Conservation (phyloP, 2,797 vertebrate species). For the Cottoperca gobio region DNA sequence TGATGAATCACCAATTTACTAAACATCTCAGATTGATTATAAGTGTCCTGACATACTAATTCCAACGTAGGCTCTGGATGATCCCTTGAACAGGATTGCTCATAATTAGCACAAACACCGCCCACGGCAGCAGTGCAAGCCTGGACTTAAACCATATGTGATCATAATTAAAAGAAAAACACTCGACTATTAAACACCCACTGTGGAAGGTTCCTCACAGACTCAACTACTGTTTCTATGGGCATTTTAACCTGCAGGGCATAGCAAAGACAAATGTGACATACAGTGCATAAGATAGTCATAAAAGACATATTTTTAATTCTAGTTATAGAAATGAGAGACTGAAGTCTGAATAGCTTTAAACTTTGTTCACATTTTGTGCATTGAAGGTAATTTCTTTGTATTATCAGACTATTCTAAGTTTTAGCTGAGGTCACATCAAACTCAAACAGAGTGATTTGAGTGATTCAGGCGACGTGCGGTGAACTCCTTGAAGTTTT, state of each 20-base stretch:
- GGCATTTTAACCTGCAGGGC: neutral
- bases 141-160: conserved; percentile 34
- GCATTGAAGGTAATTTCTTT: neutral
- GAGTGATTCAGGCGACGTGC: neutral
- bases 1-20: conserved; percentile 28
- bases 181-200: neutral
- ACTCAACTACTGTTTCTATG: neutral
- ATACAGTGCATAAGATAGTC: neutral
- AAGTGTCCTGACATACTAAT: conserved; percentile 27
- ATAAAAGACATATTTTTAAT: neutral
- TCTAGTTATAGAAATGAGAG: neutral
- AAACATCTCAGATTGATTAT: conserved; percentile 35
- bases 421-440: neutral
- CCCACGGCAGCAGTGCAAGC: conserved; percentile 6
- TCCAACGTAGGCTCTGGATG: conserved; percentile 18
- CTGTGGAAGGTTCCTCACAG: neutral
- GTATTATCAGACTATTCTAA: neutral
- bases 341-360: neutral
- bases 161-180: conserved; percentile 17
- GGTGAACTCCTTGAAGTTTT: neutral
- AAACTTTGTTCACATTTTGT: neutral
- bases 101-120: conserved; percentile 40
- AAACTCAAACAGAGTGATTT: neutral
- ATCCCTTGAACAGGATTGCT: conserved; percentile 35
- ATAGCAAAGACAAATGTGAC: neutral